Conservation (phyloP, 2,113 vertebrate species). For the Brevimyrus niger region DNA sequence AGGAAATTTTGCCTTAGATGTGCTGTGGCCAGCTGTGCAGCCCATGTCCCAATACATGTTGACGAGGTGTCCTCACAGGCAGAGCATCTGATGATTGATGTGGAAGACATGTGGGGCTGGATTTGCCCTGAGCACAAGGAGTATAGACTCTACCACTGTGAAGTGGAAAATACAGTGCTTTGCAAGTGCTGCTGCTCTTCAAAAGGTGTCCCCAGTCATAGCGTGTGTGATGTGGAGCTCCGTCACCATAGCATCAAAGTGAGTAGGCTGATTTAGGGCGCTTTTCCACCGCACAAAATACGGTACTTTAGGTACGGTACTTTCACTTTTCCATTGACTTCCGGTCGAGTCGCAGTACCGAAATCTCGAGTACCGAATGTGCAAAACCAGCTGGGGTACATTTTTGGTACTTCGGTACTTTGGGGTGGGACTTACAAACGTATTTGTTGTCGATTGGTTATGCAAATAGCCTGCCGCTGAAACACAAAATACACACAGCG, state of each 20-base stretch:
- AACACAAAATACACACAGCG: no score
- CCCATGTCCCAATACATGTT: conserved; percentile 88
- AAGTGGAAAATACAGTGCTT: conserved; percentile 91
- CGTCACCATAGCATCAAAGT: conserved; percentile 89
- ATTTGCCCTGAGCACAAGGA: conserved; percentile 93
- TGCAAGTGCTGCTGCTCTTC: conserved; percentile 97
- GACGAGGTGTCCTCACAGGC: conserved; percentile 86
- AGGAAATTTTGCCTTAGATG: conserved; percentile 93
- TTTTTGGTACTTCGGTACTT: no score
- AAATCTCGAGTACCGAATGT: no score
- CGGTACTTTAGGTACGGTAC: no score
- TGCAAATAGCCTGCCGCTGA: no score
- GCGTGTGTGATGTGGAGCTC: conserved; percentile 89
- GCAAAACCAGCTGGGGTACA: no score
- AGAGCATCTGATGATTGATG: conserved; percentile 89
- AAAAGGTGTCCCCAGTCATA: conserved; percentile 82
- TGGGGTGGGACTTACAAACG: no score
- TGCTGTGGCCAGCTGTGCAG: conserved; percentile 91
- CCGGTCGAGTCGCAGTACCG: no score
- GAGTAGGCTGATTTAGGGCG: conserved; percentile 37
- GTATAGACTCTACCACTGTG: conserved; percentile 92
- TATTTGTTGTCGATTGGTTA: no score
- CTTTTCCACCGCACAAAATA: no score
- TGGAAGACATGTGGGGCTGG: conserved; percentile 88
- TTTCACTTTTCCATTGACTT: no score